Evolutionary conservation across 30 jellyfish, hydroid and myxozoan genomes (phyloP).

Genomic region (Aurelia sp.): DNA sequence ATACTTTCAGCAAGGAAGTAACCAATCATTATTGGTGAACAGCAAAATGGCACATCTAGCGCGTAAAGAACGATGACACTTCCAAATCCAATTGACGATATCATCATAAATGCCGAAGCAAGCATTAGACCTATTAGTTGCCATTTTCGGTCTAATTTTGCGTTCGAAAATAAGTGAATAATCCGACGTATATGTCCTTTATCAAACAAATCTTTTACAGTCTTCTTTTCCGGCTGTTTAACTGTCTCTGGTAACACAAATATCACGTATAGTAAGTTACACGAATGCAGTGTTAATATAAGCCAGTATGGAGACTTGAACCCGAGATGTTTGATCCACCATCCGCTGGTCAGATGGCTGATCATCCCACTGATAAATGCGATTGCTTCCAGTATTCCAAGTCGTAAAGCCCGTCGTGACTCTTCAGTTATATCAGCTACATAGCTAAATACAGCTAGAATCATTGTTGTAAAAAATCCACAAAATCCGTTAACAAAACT

Average conservation of each 20-base stretch:
- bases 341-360: slow-evolving; percentile 94
- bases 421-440: slow-evolving; percentile 94
- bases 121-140: slow-evolving; percentile 81
- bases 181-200: slow-evolving; percentile 70
- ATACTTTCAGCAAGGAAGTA: slow-evolving; percentile 96
- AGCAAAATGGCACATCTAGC: slow-evolving; percentile 92
- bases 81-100: slow-evolving; percentile 94
- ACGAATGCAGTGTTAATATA: slow-evolving; percentile 67
- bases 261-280: slow-evolving; percentile 63
- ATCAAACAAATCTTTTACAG: slow-evolving; percentile 65
- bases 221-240: slow-evolving; percentile 43
- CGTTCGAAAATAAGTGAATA: slow-evolving; percentile 52
- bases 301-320: slow-evolving; percentile 97
- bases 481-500: slow-evolving; percentile 93
- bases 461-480: slow-evolving; percentile 97
- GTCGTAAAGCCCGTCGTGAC: slow-evolving; percentile 84
- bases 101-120: slow-evolving; percentile 96
- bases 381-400: slow-evolving; percentile 93
- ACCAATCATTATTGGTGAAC: slow-evolving; percentile 97
- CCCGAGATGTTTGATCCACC: slow-evolving; percentile 98
- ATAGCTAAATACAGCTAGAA: slow-evolving; percentile 92
- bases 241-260: slow-evolving; percentile 76
- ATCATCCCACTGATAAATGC: slow-evolving; percentile 98
- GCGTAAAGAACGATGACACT: slow-evolving; percentile 94
- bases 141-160: slow-evolving; percentile 49